Evolutionary conservation across 2,888 invertebrate genomes (phyloP).

Genomic region (Leptopilina myrica): DNA sequence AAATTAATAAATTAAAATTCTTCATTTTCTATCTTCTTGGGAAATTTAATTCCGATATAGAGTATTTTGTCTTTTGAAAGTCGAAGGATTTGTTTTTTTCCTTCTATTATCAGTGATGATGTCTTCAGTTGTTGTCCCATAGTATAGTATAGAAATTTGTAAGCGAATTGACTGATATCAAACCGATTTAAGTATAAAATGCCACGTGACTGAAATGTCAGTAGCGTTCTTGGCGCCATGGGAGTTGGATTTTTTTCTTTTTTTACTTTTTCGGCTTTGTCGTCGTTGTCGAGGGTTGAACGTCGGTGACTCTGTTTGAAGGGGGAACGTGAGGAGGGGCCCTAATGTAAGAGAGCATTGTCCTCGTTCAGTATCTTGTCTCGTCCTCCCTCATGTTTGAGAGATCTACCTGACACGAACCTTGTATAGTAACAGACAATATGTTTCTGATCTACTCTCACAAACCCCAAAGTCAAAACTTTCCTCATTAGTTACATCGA

Average conservation of each 20-base stretch:
- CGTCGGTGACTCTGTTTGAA: constrained; percentile 22
- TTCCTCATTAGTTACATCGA: constrained; percentile 5
- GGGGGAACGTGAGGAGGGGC: constrained; percentile 33
- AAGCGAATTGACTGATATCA: constrained; percentile 17
- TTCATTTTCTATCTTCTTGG: no score
- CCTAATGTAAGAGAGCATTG: constrained; percentile 53
- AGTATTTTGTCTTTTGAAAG: no score
- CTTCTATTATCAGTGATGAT: no score
- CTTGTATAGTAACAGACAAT: constrained; percentile 19
- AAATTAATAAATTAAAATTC: no score
- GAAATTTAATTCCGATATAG: no score
- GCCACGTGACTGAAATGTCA: constrained; percentile 62
- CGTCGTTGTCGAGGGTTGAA: constrained; percentile 20
- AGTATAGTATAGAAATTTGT: no score
- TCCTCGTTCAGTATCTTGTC: constrained; percentile 56
- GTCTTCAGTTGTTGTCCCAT: no score
- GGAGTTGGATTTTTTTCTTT: constrained; percentile 27
- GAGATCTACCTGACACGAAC: constrained; percentile 27
- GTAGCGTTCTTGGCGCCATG: constrained; percentile 54
- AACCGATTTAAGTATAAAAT: constrained; percentile 48
- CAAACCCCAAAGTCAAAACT: background rate
- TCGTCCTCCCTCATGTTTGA: constrained; percentile 42
- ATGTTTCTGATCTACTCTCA: background rate
- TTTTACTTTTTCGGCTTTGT: constrained; percentile 1
- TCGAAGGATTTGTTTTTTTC: no score